Conservation (phyloP, 92 coral and sea anemone species). For the Meandrina meandrites region DNA sequence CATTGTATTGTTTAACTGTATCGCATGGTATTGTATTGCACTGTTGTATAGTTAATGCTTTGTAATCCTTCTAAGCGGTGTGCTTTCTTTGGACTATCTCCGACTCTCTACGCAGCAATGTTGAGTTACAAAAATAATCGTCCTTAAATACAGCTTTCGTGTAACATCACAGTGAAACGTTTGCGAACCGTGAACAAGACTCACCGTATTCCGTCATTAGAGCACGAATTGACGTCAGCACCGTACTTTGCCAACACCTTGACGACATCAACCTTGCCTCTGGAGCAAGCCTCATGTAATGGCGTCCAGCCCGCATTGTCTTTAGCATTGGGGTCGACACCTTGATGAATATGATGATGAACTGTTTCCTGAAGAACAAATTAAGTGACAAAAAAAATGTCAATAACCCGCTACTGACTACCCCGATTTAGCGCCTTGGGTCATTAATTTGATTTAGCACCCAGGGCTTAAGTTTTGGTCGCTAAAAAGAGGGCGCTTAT, state of each 20-base stretch:
- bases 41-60: too few relatives aligned
- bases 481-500: too few relatives aligned
- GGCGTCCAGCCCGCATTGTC: conserved; percentile 99
- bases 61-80: too few relatives aligned
- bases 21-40: too few relatives aligned
- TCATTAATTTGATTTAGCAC: too few relatives aligned
- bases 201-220: conserved; percentile 98
- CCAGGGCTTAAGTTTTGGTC: too few relatives aligned
- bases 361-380: conserved; percentile 97
- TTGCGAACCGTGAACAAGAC: not conserved
- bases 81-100: not conserved
- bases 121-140: not conserved
- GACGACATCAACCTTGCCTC: conserved; percentile 93
- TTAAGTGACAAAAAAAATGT: not conserved
- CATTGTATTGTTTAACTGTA: too few relatives aligned
- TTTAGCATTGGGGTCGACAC: conserved; percentile 91
- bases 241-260: conserved; percentile 91
- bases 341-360: conserved; percentile 86
- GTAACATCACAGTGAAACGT: not conserved
- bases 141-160: not conserved
- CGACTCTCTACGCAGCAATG: not conserved
- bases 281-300: conserved; percentile 98
- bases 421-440: too few relatives aligned
- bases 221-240: conserved; percentile 90
- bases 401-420: too few relatives aligned